A percentile compares a stretch with the other conserved stretches of the same genome.
phyloP scores from a whole-genome alignment of 2,888 invertebrate genomes.

The Stenotaenia linearis region DNA sequence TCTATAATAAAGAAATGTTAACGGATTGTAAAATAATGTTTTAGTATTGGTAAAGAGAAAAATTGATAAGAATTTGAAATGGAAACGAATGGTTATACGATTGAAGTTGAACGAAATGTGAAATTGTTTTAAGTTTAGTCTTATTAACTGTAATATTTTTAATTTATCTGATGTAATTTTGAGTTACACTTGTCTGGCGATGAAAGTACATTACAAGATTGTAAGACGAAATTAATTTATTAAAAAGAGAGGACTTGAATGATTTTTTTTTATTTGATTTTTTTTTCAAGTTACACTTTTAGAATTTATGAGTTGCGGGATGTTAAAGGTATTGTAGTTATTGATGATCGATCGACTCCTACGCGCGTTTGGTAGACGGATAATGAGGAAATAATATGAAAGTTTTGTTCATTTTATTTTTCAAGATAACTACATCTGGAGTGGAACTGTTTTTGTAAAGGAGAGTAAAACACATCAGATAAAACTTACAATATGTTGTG shows the following conservation, averaged over 20 bases:
- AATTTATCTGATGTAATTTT: constrained; percentile 30
- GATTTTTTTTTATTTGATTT: neutral
- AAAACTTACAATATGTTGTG: too few relatives aligned
- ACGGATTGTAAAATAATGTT: neutral
- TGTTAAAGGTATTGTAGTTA: too few relatives aligned
- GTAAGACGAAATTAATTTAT: constrained; percentile 21
- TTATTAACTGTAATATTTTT: neutral
- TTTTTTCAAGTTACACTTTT: neutral
- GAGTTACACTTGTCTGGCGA: constrained; percentile 4
- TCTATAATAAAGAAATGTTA: neutral
- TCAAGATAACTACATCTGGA: too few relatives aligned
- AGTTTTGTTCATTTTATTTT: too few relatives aligned
- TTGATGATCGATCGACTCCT: too few relatives aligned
- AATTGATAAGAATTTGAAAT: neutral
- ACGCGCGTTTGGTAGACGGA: too few relatives aligned
- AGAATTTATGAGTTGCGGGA: too few relatives aligned
- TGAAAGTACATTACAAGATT: constrained; percentile 1
- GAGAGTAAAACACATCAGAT: too few relatives aligned
- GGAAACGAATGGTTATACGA: neutral
- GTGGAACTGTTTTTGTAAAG: too few relatives aligned
- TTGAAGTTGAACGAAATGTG: neutral
- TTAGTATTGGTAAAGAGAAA: neutral
- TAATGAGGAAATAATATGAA: too few relatives aligned
- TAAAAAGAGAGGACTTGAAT: constrained; percentile 18
- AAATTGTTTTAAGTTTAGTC: neutral